Base-by-base conservation (phyloP, 2,888 invertebrate species). In the Tetramorium bicarinatum region DNA sequence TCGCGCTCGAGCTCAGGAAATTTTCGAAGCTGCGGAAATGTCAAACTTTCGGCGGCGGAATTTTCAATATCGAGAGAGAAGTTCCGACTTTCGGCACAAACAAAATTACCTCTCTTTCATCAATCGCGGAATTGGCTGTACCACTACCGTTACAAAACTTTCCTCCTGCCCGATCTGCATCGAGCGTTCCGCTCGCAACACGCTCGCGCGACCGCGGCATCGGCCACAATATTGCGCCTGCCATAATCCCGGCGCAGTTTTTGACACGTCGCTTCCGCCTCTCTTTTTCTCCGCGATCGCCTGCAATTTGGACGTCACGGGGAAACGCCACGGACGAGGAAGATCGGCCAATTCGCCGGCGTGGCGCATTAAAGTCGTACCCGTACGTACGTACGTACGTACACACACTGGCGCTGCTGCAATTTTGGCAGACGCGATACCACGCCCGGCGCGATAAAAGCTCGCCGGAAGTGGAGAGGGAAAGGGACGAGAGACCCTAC, bases 391-490 rank as follows among this genome's bases (percentile, higher is more conserved):
- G 34, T 76, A 66, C 66, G 8, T 18, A 15, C 15, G 9, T 64
- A 75, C 62, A 44, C 41, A 44, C 29, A 15, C 59, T 34, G n/a
- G 66, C 54, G 82, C 47, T 54, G 69, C 86, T 79, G 88, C 85
- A 88, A 90, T 89, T 88, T 89, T 90, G 90, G 89, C 90, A 89
- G 75, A 76, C 85, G 64, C 88, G 89, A 84, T 87, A 86, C 77
- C 66, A 71, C 72, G 77, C 71, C 62, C 84, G 83, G 69, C 84
- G 85, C 87, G 89, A 90, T 90, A 90, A 89, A 89, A 88, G 85
- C 87, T 54, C 84, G 85, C 85, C 87, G 87, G 87, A 90, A 88
- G 84, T 84, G 71, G 49, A 83, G 80, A 72, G 47, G 72, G 61
- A 82, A 34, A 77, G 66, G 41, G 75, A 61, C 62, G 74, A 83